Percentiles rank a stretch among this genome's conserved stretches.
Evolutionary conservation across 2,888 invertebrate species (phyloP).

Genomic region (Xylophagus ater): DNA sequence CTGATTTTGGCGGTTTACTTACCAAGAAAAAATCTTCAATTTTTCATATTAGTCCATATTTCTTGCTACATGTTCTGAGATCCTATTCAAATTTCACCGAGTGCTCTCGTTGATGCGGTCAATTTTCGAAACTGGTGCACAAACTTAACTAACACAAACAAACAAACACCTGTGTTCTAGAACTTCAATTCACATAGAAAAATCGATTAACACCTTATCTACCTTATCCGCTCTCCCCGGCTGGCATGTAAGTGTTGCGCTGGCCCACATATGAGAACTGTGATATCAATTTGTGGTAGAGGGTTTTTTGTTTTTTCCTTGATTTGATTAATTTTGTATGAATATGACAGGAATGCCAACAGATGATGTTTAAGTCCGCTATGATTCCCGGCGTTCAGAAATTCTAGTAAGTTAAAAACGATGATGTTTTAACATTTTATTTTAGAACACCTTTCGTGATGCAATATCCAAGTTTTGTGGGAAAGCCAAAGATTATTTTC

Average conservation of each 20-base stretch:
- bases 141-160: conserved; percentile 3
- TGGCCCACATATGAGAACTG: no score
- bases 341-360: no score
- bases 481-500: no score
- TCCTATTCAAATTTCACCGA: conserved; percentile 12
- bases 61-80: conserved; percentile 1
- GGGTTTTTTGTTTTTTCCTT: background rate
- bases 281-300: no score
- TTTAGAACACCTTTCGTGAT: no score
- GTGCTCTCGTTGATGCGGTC: conserved; percentile 17
- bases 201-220: background rate
- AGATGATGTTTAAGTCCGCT: conserved; percentile 12
- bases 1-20: no score
- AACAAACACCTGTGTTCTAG: background rate
- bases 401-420: conserved; percentile 1
- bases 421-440: no score
- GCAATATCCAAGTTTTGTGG: no score
- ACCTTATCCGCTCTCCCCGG: background rate
- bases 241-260: no score
- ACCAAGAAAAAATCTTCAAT: no score
- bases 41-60: no score
- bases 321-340: no score
- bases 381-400: conserved; percentile 6
- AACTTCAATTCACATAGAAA: background rate
- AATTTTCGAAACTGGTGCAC: conserved; percentile 11